phyloP scores from a whole-genome alignment of 2,113 vertebrate genomes.

The Chiloscyllium plagiosum region DNA sequence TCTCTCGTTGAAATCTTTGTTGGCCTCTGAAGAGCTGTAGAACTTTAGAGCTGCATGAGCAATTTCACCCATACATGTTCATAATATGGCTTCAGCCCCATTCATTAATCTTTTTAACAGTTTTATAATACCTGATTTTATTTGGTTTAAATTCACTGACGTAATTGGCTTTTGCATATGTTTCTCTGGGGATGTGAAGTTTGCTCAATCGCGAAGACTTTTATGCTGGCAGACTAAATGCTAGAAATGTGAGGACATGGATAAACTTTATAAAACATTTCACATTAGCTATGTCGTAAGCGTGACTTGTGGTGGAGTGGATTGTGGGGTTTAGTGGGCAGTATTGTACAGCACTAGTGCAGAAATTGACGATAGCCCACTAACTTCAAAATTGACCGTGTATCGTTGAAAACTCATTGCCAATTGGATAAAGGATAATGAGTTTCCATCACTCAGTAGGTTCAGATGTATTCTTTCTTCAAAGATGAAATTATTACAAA shows the following conservation, averaged over 20 bases:
- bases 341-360: no score
- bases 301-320: no score
- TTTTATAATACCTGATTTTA: conserved; percentile 3
- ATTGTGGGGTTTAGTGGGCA: no score
- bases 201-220: conserved; percentile 1
- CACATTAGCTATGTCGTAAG: not conserved
- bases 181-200: conserved; percentile 16
- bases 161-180: not conserved
- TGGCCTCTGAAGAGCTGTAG: not conserved
- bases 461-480: no score
- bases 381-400: no score
- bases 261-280: not conserved
- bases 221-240: not conserved
- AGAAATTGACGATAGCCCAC: no score
- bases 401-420: no score
- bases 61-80: not conserved
- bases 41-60: not conserved
- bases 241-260: not conserved
- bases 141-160: not conserved
- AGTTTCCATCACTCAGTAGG: no score
- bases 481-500: no score
- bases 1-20: not conserved
- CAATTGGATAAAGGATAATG: no score
- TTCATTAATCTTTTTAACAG: conserved; percentile 6
- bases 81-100: not conserved